These are phyloP conservation scores for Mustela lutreola DNA, from an alignment of 2,113 vertebrate genomes.

Conservation along the genomic window DNA sequence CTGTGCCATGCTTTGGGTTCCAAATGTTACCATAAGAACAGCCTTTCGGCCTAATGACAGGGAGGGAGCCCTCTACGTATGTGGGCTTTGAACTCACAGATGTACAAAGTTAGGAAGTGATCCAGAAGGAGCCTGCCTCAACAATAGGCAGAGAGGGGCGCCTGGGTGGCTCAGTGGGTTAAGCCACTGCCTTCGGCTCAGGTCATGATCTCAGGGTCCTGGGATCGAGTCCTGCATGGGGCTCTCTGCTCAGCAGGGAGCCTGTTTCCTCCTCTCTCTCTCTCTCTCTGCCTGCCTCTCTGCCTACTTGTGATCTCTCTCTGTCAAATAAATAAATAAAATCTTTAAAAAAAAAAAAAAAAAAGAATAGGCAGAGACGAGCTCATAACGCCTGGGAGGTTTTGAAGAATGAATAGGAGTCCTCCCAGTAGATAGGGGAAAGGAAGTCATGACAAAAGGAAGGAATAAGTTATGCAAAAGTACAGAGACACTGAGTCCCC, in stretches of 20 bases:
- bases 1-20: background rate
- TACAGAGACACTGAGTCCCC: background rate
- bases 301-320: too few species aligned
- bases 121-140: background rate
- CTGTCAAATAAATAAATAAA: too few species aligned
- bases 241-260: too few species aligned
- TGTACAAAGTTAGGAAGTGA: background rate
- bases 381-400: background rate
- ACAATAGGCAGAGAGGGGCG: background rate
- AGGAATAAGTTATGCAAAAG: background rate
- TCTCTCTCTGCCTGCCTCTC: too few species aligned
- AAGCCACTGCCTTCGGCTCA: too few species aligned
- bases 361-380: background rate
- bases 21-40: constrained; percentile 48
- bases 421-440: background rate
- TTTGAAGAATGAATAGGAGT: constrained; percentile 49
- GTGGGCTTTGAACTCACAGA: background rate
- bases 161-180: too few species aligned
- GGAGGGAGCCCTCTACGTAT: background rate
- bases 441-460: background rate
- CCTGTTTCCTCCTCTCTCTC: too few species aligned
- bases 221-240: too few species aligned
- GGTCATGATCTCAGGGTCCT: too few species aligned
- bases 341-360: too few species aligned
- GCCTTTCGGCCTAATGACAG: background rate